Evolutionary conservation across 2,888 invertebrate species (phyloP), one percentile per base, ranked within the genome.

Genomic region (Dyspetes luteomarginatus): DNA sequence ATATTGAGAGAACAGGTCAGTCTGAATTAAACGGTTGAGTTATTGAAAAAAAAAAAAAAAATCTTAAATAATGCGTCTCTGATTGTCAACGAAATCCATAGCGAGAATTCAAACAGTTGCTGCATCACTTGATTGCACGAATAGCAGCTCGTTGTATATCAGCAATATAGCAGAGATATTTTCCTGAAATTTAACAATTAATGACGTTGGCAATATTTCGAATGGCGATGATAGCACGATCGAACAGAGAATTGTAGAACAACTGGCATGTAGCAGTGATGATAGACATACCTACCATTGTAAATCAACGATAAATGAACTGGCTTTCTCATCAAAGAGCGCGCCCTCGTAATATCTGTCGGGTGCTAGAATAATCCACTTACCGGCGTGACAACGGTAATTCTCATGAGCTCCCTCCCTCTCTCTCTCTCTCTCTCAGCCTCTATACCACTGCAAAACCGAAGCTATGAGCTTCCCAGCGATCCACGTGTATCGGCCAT

Each of bases 281-380:
- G 50, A 45, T 52, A 7, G 77, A 68, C 76, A 60, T 82, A 83
- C 9, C 9, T 76, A 85, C 82, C 83, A 84, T 86, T 85, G 86
- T 85, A 85, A 89, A 89, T 87, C 85, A 89, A 86, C 86, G 86
- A 89, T 89, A 85, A 88, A 88, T 86, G 85, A 88, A 89, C 86
- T 84, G 84, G 83, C 83, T 79, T 85, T 65, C 22, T 86, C 87
- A 82, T 88, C 86, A 89, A 89, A 88, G 85, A 83, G 82, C 45
- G 83, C 62, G 55, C 78, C 76, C 84, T 82, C 78, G 85, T 82
- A 87, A 88, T 87, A 87, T 89, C 85, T 84, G 81, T 80, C 82
- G 74, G 5, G 78, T 28, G 82, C 76, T 86, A 72, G 50, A 83
- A 81, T 85, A 87, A 88, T 88, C 87, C 86, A 85, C 87, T 87